Evolutionary conservation across 2,888 invertebrate genomes (phyloP), one percentile per base, ranked within the genome.

Genomic region (Erpobdella octoculata): DNA sequence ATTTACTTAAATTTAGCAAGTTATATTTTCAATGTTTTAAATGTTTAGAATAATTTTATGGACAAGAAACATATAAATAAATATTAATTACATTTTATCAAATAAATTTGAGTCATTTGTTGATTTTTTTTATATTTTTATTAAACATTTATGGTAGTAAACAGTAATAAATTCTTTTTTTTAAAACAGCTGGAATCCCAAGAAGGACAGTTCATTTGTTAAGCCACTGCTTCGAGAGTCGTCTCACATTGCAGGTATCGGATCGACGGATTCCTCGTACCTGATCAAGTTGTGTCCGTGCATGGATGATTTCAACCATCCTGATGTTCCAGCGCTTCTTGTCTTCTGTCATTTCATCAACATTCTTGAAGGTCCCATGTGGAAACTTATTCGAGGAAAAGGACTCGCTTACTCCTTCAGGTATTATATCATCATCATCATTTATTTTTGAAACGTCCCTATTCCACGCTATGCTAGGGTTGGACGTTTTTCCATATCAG

Each of bases 291-390:
- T 88, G 33, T 86, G 87, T 25, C 88, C 88, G 28, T 88, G 89
- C 69, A 88, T 91, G 88, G 31, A 88, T 87, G 80, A 83, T 84
- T 65, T 68, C 46, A 33, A 68, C n/a, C 83, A 88, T 80, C 83
- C 87, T 0, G 89, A 90, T 79, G 82, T 89, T 46, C 89, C 92
- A 12, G 88, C 91, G 67, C 84, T 93, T 36, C 69, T 71, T 77
- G 88, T 93, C 37, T 90, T 90, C 75, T 85, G 92, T 75, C 91
- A 92, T 84, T 94, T 93, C 85, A 88, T 93, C 78, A 89, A 88
- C 8, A 92, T 92, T 83, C 85, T 89, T 0, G 92, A 93, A 89
- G 92, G 93, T 68, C 92, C 92, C 35, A 88, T 93, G 88, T 93
- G 91, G 91, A 88, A 89, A 69, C 87, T 89, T 81, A 90, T 94